Evolutionary conservation across 2,888 invertebrate species (phyloP).

Genomic region (Drosophila hamatofila): DNA sequence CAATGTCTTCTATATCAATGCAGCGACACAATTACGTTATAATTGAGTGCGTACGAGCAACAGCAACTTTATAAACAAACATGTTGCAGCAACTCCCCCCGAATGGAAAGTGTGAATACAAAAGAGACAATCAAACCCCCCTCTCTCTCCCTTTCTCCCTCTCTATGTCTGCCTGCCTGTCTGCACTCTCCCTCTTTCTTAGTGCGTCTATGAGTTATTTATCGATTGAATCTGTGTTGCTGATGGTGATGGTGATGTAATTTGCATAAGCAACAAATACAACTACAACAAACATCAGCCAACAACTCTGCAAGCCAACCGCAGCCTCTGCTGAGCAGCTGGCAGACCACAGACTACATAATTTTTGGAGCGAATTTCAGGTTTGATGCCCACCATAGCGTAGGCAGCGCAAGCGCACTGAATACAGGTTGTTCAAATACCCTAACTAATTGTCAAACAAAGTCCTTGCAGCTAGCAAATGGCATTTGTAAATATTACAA

Average conservation of each 20-base stretch:
- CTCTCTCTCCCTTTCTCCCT: constrained; percentile 10
- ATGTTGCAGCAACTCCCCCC: constrained; percentile 39
- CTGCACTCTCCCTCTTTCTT: constrained; percentile 17
- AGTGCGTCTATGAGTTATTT: constrained; percentile 32
- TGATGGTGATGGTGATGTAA: constrained; percentile 70
- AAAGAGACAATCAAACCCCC: constrained; percentile 19
- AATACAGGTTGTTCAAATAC: constrained; percentile 35
- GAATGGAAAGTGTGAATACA: constrained; percentile 46
- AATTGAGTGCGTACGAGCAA: constrained; percentile 67
- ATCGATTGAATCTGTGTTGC: constrained; percentile 38
- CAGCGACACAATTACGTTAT: constrained; percentile 67
- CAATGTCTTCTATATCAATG: constrained; percentile 30
- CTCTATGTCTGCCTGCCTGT: neutral
- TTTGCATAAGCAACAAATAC: constrained; percentile 63
- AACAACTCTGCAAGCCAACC: constrained; percentile 14
- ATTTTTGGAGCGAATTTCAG: constrained; percentile 69
- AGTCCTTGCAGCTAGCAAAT: neutral
- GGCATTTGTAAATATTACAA: neutral
- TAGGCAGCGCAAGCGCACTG: constrained; percentile 56
- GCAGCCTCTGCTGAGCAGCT: constrained; percentile 31
- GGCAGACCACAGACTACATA: constrained; percentile 46
- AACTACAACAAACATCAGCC: constrained; percentile 9
- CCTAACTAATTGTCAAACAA: constrained; percentile 14
- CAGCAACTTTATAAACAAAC: constrained; percentile 48
- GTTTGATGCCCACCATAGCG: constrained; percentile 62